Percentiles rank a stretch among this genome's conserved stretches.
These are phyloP conservation scores for Eleutherodactylus coqui DNA, from an alignment of 2,797 vertebrate genomes.

Conservation along the genomic window DNA sequence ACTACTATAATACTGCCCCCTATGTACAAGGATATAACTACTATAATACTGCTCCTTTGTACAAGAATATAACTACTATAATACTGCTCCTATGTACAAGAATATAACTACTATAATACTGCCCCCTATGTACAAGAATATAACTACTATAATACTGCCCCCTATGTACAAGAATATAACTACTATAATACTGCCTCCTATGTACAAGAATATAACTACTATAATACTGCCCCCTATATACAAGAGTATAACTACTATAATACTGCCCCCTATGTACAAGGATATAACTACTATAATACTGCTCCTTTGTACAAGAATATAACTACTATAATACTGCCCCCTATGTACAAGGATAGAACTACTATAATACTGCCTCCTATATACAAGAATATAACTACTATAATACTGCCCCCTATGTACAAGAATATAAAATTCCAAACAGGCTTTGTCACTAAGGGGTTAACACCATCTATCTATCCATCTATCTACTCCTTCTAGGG, in stretches of 20 bases:
- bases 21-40: no score
- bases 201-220: neutral
- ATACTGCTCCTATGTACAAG: conserved; percentile 1
- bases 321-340: neutral
- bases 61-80: neutral
- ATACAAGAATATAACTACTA: conserved; percentile 1
- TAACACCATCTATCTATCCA: no score
- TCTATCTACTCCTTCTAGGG: no score
- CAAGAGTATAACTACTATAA: neutral
- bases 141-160: neutral
- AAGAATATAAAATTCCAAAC: no score
- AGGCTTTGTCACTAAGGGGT: no score
- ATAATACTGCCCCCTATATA: neutral
- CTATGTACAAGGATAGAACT: neutral
- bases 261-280: neutral
- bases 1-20: neutral
- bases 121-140: conserved; percentile 3
- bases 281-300: conserved; percentile 11
- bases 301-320: neutral
- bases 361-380: conserved; percentile 12
- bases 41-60: neutral
- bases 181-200: no score
- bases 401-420: conserved; percentile 3
- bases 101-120: conserved; percentile 7
- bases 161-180: no score